Base-by-base conservation (phyloP, 2,113 vertebrate species). In the Aegypius monachus region DNA sequence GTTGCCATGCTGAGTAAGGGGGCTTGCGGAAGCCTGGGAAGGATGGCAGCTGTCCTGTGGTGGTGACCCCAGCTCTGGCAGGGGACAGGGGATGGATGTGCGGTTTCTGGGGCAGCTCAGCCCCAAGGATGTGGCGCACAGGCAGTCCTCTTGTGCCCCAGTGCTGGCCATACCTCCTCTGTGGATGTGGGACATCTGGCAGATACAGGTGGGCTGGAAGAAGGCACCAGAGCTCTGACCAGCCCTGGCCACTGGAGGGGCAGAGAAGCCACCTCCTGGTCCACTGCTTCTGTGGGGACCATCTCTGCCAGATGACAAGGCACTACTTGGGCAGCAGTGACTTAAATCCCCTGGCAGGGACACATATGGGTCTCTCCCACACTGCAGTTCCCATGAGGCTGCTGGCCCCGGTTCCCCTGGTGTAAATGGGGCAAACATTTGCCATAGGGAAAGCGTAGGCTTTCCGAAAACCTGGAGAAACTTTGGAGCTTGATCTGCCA, bases 331-430 rank as follows among this genome's bases (percentile, higher is more conserved):
- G n/a, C 63, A 77, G 63, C 53, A 29, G 7, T 36, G 29, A 21
- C 18, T 42, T 31, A 45, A 32, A 2, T 34, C 40, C 34, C 31
- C 45, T 72, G 9, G 12, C 73, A 72, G 58, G 45, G 67, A n/a
- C 38, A 36, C 7, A 1, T 3, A 5, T 0, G 0, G 5, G 25
- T 40, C 20, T 26, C 20, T 42, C 29, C 25, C 1, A 3, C 0
- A 0, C 58, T 3, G 10, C 22, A 45, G 63, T 16, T 73, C 58
- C 56, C 1, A 0, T 19, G 19, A 31, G 32, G 42, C 43, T 86
- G 70, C 43, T 0, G 1, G 29, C n/a, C 43, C 34, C 31, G 3
- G 13, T 34, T 59, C 16, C 13, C 26, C 26, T 43, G 15, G 5
- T 73, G 53, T 70, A 56, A 83, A 68, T 10, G 71, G 22, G 32